Percentiles rank a stretch among this genome's conserved stretches.
These are phyloP conservation scores for Acleris emargana DNA, from an alignment of 2,888 invertebrate genomes.

Conservation along the genomic window DNA sequence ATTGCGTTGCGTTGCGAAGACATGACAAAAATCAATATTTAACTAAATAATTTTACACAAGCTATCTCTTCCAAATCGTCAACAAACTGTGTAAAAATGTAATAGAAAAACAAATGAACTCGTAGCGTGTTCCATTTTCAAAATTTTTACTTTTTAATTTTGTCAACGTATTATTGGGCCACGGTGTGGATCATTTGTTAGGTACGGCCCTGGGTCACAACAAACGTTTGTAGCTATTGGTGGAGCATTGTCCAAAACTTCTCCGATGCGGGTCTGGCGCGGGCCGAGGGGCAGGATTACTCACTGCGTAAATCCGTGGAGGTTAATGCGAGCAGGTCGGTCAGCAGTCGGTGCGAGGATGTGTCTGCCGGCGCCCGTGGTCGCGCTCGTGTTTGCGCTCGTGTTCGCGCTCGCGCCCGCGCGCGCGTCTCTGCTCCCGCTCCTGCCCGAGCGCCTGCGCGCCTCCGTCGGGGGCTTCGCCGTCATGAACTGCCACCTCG, in stretches of 20 bases:
- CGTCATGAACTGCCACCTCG: slow-evolving; percentile 92
- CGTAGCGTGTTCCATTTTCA: too few relatives aligned
- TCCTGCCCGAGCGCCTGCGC: slow-evolving; percentile 77
- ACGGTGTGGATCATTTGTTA: too few relatives aligned
- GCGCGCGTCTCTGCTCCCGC: slow-evolving; percentile 63
- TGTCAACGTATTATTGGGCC: too few relatives aligned
- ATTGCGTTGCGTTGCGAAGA: too few relatives aligned
- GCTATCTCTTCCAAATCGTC: too few relatives aligned
- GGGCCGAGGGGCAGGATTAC: slow-evolving; percentile 29
- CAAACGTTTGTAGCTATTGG: too few relatives aligned
- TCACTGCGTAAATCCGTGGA: slow-evolving; percentile 38
- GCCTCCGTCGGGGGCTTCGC: slow-evolving; percentile 91
- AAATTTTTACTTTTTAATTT: too few relatives aligned
- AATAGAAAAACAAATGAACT: too few relatives aligned
- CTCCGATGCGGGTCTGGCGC: slow-evolving; percentile 34
- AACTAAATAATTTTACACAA: too few relatives aligned
- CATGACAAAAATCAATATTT: too few relatives aligned
- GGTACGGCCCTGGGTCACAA: too few relatives aligned
- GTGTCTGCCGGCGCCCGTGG: slow-evolving; percentile 30
- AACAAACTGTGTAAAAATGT: too few relatives aligned
- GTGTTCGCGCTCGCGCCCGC: slow-evolving; percentile 36
- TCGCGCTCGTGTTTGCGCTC: slow-evolving; percentile 26
- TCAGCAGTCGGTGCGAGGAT: slow-evolving; percentile 31
- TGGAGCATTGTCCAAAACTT: slow-evolving; percentile 17
- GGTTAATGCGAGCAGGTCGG: slow-evolving; percentile 37